Conservation (phyloP, 2,113 vertebrate species). For the Oncorhynchus gorbuscha region DNA sequence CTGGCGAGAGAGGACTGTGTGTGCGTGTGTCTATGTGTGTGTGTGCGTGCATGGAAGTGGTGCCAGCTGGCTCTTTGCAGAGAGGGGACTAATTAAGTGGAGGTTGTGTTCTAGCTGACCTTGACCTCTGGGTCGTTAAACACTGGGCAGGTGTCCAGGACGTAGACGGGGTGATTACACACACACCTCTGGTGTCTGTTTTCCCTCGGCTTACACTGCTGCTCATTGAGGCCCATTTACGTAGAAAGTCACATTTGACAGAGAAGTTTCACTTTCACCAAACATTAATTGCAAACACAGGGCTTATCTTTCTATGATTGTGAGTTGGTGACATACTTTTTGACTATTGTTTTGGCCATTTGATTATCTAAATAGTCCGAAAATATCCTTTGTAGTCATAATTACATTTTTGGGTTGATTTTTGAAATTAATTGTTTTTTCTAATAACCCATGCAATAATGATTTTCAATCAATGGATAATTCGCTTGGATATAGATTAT, state of each 20-base stretch:
- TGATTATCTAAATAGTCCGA: too few relatives aligned
- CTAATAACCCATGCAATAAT: too few relatives aligned
- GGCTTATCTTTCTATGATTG: too few relatives aligned
- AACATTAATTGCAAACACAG: too few relatives aligned
- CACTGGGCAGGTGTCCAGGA: slow-evolving; percentile 14
- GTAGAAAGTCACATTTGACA: too few relatives aligned
- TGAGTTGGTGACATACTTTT: too few relatives aligned
- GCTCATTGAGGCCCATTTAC: too few relatives aligned
- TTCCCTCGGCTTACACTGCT: neutral
- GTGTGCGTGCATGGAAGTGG: slow-evolving; percentile 9
- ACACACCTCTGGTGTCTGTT: neutral
- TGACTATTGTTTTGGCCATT: too few relatives aligned
- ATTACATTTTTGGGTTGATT: too few relatives aligned
- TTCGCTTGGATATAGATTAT: slow-evolving; percentile 1
- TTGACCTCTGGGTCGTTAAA: slow-evolving; percentile 11
- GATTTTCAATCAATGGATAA: neutral
- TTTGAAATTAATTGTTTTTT: neutral
- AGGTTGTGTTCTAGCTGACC: neutral
- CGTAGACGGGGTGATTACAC: neutral
- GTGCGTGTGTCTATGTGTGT: neutral
- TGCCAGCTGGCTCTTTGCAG: slow-evolving; percentile 2
- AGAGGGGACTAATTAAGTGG: slow-evolving; percentile 2
- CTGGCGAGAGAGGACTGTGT: too few relatives aligned
- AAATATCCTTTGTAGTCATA: too few relatives aligned
- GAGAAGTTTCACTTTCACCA: too few relatives aligned